phyloP scores from a whole-genome alignment of 1,140 invertebrate genomes.

The Cotesia typhae region DNA sequence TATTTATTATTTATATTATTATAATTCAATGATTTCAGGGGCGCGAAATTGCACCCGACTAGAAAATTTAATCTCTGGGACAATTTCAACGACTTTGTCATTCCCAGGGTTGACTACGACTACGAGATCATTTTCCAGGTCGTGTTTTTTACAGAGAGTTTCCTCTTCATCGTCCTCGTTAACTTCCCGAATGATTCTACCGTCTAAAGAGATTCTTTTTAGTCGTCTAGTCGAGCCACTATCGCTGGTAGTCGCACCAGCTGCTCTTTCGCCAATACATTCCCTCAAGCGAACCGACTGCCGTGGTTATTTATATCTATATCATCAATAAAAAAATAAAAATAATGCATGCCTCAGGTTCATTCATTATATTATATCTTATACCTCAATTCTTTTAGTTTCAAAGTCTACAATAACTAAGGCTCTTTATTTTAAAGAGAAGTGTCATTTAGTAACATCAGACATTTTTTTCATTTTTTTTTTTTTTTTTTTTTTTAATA shows the following conservation, averaged over 20 bases:
- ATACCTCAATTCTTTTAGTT: no score
- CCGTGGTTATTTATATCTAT: conserved; percentile 64
- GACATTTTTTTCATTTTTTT: no score
- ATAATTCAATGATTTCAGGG: conserved; percentile 61
- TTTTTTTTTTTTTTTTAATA: no score
- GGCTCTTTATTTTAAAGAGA: no score
- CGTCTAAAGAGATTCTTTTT: conserved; percentile 43
- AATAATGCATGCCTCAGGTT: not conserved
- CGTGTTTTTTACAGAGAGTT: conserved; percentile 26
- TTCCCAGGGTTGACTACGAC: not conserved
- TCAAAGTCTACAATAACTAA: no score
- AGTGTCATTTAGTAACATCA: no score
- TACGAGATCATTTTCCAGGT: conserved; percentile 26
- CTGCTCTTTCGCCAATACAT: conserved; percentile 46
- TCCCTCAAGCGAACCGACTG: conserved; percentile 54
- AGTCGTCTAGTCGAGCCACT: conserved; percentile 20
- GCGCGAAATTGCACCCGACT: conserved; percentile 56
- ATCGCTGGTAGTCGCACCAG: conserved; percentile 3
- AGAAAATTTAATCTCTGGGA: conserved; percentile 52
- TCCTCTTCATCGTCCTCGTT: conserved; percentile 49
- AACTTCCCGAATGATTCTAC: conserved; percentile 49
- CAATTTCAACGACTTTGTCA: conserved; percentile 42
- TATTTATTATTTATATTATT: conserved; percentile 36
- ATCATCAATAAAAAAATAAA: conserved; percentile 31
- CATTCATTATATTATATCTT: no score